Evolutionary conservation across 2,113 vertebrate genomes (phyloP).

Genomic region (Papio anubis): DNA sequence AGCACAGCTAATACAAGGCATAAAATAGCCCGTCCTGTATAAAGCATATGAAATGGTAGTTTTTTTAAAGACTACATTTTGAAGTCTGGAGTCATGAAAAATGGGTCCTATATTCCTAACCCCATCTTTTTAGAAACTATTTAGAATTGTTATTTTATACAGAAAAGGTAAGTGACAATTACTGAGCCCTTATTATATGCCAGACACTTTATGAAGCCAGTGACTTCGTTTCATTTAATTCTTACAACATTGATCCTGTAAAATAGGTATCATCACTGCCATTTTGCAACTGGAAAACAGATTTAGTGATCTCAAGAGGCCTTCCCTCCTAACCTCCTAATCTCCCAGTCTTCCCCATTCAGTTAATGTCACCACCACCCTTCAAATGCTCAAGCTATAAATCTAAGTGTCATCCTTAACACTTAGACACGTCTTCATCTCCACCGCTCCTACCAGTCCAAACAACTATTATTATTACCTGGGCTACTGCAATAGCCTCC

Average conservation of each 20-base stretch:
- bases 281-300: background rate
- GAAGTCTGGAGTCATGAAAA: background rate
- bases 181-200: background rate
- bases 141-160: background rate
- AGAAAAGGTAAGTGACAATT: background rate
- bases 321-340: background rate
- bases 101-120: background rate
- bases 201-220: background rate
- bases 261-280: background rate
- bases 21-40: background rate
- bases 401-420: background rate
- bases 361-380: background rate
- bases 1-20: background rate
- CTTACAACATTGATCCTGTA: background rate
- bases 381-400: background rate
- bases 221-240: constrained; percentile 4
- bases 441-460: background rate
- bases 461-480: background rate
- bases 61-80: background rate
- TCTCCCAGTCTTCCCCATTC: background rate
- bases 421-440: background rate
- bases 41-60: background rate
- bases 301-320: background rate
- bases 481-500: background rate
- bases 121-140: background rate